phyloP scores from a whole-genome alignment of 2,888 invertebrate species.

The Crepidodera aurea region DNA sequence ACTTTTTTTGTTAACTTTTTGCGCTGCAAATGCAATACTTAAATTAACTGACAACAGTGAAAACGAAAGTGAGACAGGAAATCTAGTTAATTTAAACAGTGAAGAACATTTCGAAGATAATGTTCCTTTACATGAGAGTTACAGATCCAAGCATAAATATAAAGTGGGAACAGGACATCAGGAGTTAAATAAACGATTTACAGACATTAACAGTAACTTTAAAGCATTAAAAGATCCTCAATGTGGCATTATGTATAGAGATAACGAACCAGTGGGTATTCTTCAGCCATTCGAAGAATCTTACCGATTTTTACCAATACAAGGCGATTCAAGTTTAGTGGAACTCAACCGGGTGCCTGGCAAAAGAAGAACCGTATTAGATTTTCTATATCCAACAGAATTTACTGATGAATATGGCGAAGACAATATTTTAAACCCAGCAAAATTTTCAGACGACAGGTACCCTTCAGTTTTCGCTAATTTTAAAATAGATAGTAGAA shows the following conservation, averaged over 20 bases:
- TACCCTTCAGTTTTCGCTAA: conserved; percentile 51
- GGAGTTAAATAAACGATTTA: conserved; percentile 25
- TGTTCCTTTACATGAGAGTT: conserved; percentile 37
- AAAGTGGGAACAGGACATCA: conserved; percentile 29
- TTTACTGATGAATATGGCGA: conserved; percentile 25
- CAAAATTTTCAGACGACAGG: conserved; percentile 39
- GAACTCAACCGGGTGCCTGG: conserved; percentile 42
- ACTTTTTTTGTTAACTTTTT: conserved; percentile 16
- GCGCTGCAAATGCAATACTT: neutral
- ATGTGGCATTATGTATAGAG: conserved; percentile 49
- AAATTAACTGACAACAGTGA: conserved; percentile 10
- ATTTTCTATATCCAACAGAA: conserved; percentile 35
- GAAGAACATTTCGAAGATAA: conserved; percentile 13
- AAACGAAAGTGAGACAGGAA: neutral
- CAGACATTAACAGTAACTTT: conserved; percentile 24
- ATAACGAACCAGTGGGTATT: conserved; percentile 50
- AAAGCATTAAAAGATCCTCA: conserved; percentile 23
- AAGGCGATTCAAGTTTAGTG: conserved; percentile 44
- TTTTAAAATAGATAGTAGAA: conserved; percentile 49
- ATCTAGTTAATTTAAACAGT: neutral
- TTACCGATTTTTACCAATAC: conserved; percentile 47
- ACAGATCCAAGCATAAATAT: conserved; percentile 36
- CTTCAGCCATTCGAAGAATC: conserved; percentile 49
- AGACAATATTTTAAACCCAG: conserved; percentile 9
- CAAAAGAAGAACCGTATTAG: conserved; percentile 32